Evolutionary conservation across 2,797 vertebrate genomes (phyloP).

Genomic region (Hybognathus amarus): DNA sequence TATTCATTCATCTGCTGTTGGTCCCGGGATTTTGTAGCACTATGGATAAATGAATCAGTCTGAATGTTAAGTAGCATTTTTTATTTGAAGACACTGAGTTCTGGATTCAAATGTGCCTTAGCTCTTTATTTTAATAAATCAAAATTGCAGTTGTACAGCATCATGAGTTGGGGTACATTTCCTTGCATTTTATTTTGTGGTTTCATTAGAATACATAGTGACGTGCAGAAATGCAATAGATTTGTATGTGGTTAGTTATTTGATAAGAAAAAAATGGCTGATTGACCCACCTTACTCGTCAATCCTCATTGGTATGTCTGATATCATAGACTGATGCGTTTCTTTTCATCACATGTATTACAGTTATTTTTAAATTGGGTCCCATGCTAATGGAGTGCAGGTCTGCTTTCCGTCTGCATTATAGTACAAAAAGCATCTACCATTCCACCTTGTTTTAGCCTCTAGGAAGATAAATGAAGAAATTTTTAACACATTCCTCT

Average conservation of each 20-base stretch:
- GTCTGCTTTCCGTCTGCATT: constrained; percentile 31
- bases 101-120: not conserved
- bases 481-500: constrained; percentile 33
- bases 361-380: not conserved
- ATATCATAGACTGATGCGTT: not conserved
- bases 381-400: not conserved
- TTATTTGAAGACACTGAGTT: not conserved
- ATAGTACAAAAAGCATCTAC: not conserved
- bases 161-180: not conserved
- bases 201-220: not conserved
- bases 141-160: not conserved
- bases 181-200: not conserved
- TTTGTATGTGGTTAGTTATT: not conserved
- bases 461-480: constrained; percentile 23
- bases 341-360: not conserved
- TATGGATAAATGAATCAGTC: constrained; percentile 2
- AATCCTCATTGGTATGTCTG: not conserved
- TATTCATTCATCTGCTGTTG: constrained; percentile 1
- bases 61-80: constrained; percentile 31
- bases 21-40: not conserved
- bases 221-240: not conserved
- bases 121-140: not conserved
- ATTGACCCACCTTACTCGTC: not conserved
- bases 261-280: not conserved
- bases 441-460: constrained; percentile 16